Base-by-base conservation (phyloP, 2,113 vertebrate genomes). In the Stomatorhinus ivindoensis region DNA sequence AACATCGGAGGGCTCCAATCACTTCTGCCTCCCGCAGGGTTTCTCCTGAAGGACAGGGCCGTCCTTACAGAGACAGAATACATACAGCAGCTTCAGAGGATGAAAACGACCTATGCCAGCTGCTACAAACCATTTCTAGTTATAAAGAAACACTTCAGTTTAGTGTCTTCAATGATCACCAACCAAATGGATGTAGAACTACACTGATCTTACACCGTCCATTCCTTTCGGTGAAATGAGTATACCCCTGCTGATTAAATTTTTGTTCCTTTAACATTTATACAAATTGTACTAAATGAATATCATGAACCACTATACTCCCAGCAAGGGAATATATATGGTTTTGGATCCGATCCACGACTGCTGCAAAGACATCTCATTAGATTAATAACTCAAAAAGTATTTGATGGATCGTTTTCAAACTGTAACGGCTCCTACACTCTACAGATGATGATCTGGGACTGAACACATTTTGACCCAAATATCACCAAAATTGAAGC, bases 1-100 rank as follows among this genome's bases (percentile, higher is more conserved):
- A 95, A 95, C 65, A 6, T 53, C 19, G 5, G 55, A 86, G 84
- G 42, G 21, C 86, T 15, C 87, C 9, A 24, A 90, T 11, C 10
- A 13, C 19, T 89, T 91, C 21, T 88, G 88, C 48, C 89, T 48
- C 46, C 39, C 2, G 11, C 21, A 15, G 24, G 24, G 46, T 48
- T 48, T 35, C 44, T 65, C 61, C 61, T 69, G 61, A 69, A 69
- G n/a, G 61, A 69, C 61, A 65, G 5, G 8, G 58, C 58, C 8
- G 1, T n/a, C 58, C 42, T 88, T n/a, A 21, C 19, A 9, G 42
- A 44, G 24, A 3, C 17, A 46, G 44, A 47, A 47, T 84, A 84
- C 44, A 47, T 2, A 35, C 39, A 27, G 44, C 19, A 27, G 82
- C 82, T 46, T 48, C 35, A 0, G 3, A 35, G 69, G 69, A 76